phyloP scores from a whole-genome alignment of 1,140 invertebrate genomes.

The Drosophila pseudoobscura region DNA sequence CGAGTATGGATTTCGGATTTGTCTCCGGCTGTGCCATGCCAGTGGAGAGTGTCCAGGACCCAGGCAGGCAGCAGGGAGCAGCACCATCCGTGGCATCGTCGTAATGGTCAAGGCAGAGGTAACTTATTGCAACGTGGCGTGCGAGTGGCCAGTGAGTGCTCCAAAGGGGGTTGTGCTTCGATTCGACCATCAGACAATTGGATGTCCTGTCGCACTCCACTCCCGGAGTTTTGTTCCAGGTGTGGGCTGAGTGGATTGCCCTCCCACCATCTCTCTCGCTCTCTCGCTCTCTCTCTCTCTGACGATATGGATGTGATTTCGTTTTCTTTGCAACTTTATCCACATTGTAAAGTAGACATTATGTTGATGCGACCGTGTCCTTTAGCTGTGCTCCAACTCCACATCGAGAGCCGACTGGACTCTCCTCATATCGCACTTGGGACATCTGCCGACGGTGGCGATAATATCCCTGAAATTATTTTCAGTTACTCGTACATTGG shows the following conservation, averaged over 20 bases:
- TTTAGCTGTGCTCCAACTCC: constrained; percentile 25
- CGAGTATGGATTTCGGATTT: constrained; percentile 81
- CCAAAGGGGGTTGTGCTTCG: constrained; percentile 34
- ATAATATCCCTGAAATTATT: constrained; percentile 81
- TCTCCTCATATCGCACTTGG: constrained; percentile 65
- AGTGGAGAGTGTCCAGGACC: not conserved
- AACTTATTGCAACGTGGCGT: constrained; percentile 80
- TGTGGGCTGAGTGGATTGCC: constrained; percentile 5
- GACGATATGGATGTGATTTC: constrained; percentile 76
- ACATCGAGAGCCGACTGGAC: constrained; percentile 2
- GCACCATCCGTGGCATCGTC: constrained; percentile 37
- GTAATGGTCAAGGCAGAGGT: constrained; percentile 67
- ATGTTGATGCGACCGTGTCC: constrained; percentile 64
- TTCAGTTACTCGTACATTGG: constrained; percentile 65
- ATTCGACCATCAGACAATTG: constrained; percentile 47
- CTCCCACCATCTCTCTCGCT: constrained; percentile 7
- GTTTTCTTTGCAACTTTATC: constrained; percentile 72
- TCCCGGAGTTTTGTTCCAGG: constrained; percentile 23
- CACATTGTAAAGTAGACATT: constrained; percentile 81
- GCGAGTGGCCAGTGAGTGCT: constrained; percentile 56
- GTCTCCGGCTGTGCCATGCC: constrained; percentile 64
- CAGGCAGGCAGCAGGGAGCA: no score
- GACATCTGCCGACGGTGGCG: constrained; percentile 70
- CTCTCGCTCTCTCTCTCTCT: not conserved
- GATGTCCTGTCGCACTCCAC: constrained; percentile 15